phyloP scores from a whole-genome alignment of 2,888 invertebrate genomes.

The Andrena praecox region DNA sequence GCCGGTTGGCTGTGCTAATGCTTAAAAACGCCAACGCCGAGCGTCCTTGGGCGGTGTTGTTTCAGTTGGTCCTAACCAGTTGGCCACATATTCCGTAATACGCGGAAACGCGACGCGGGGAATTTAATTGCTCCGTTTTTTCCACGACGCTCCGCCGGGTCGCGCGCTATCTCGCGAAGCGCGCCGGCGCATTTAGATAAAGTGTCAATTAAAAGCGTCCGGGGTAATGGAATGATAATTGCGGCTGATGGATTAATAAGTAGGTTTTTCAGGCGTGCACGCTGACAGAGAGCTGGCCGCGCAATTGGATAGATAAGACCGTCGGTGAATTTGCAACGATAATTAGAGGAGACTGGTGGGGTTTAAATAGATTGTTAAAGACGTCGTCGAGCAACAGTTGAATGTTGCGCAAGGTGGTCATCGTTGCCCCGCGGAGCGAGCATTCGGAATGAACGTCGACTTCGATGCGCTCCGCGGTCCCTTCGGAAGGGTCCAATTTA shows the following conservation, averaged over 20 bases:
- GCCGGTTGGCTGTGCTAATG: not conserved
- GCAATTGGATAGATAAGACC: conserved; percentile 4
- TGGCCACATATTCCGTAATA: not conserved
- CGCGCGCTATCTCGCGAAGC: not conserved
- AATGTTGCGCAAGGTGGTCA: conserved; percentile 23
- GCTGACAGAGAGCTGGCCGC: not conserved
- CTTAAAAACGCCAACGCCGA: not conserved
- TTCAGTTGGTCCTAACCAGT: not conserved
- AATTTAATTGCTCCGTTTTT: not conserved
- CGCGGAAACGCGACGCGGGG: not conserved
- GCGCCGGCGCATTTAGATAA: conserved; percentile 29
- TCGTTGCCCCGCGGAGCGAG: not conserved
- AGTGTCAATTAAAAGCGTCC: conserved; percentile 15
- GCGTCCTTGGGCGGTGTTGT: not conserved
- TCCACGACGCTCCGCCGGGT: not conserved
- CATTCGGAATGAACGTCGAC: conserved; percentile 17
- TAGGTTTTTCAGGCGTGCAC: conserved; percentile 29
- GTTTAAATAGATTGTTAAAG: conserved; percentile 24
- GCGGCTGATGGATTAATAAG: conserved; percentile 49
- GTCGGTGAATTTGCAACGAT: conserved; percentile 29
- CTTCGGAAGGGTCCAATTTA: conserved; percentile 47
- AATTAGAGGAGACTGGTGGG: conserved; percentile 6
- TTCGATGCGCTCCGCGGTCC: conserved; percentile 17
- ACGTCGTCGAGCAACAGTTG: not conserved
- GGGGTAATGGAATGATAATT: conserved; percentile 15